Evolutionary conservation across 2,113 vertebrate species (phyloP).

Genomic region (Phyllostomus hastatus): DNA sequence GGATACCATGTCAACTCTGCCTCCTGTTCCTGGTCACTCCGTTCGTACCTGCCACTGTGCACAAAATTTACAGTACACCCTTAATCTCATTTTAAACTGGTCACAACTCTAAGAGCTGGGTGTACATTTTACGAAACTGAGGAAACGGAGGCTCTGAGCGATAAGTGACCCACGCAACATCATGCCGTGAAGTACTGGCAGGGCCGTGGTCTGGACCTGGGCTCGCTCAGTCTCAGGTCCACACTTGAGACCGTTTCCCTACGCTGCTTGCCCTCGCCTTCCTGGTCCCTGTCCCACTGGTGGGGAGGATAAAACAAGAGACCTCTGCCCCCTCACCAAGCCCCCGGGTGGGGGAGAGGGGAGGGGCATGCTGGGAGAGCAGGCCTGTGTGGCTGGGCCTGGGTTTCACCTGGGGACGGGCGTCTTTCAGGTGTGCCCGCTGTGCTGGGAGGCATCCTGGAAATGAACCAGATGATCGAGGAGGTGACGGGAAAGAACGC

Average conservation of each 20-base stretch:
- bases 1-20: neutral
- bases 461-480: constrained; percentile 63
- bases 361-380: neutral
- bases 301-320: neutral
- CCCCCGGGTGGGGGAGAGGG: neutral
- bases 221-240: neutral
- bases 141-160: neutral
- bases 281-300: neutral
- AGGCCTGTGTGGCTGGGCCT: neutral
- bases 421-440: constrained; percentile 55
- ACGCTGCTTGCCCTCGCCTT: neutral
- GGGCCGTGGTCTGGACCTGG: neutral
- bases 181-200: neutral
- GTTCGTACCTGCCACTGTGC: neutral
- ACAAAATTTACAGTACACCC: neutral
- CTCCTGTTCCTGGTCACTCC: neutral
- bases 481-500: constrained; percentile 54
- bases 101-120: neutral
- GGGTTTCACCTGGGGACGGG: neutral
- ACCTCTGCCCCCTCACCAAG: neutral
- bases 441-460: constrained; percentile 38
- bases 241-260: neutral
- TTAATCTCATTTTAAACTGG: neutral
- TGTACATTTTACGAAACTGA: neutral
- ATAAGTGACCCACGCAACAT: neutral